Percentiles rank a stretch among this genome's conserved stretches.
phyloP scores from a whole-genome alignment of 2,888 invertebrate genomes.

The Drosophila putrida region DNA sequence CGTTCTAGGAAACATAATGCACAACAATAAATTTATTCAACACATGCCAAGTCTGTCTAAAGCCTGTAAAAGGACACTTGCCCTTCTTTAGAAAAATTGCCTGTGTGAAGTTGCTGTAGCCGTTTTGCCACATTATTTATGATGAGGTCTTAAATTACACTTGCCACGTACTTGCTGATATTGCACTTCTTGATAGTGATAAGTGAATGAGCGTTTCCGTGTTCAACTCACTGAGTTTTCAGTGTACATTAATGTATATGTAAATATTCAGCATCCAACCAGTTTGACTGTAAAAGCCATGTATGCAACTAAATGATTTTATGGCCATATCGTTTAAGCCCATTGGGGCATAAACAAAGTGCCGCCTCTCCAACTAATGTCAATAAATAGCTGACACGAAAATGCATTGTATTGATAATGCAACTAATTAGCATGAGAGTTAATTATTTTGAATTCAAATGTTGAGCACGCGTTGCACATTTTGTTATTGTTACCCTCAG shows the following conservation, averaged over 20 bases:
- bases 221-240: not conserved
- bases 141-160: conserved; percentile 66
- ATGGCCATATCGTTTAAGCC: conserved; percentile 35
- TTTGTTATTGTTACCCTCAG: conserved; percentile 54
- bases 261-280: not conserved
- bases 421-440: conserved; percentile 77
- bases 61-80: conserved; percentile 43
- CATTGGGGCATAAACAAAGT: conserved; percentile 44
- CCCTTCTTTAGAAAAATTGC: conserved; percentile 45
- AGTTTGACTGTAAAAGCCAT: conserved; percentile 29
- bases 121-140: conserved; percentile 68
- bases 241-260: not conserved
- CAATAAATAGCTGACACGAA: conserved; percentile 58
- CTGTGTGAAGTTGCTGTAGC: conserved; percentile 22
- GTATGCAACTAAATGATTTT: conserved; percentile 17
- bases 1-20: conserved; percentile 70
- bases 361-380: conserved; percentile 41
- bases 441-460: conserved; percentile 73
- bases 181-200: conserved; percentile 62
- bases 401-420: conserved; percentile 61
- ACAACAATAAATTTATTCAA: conserved; percentile 80
- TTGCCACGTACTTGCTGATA: conserved; percentile 70
- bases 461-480: conserved; percentile 46
- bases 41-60: conserved; percentile 59
- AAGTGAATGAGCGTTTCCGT: conserved; percentile 18